A percentile compares a stretch with the other conserved stretches of the same genome.
These are phyloP conservation scores for Theocolax elegans DNA, from an alignment of 1,140 invertebrate genomes.

Conservation along the genomic window DNA sequence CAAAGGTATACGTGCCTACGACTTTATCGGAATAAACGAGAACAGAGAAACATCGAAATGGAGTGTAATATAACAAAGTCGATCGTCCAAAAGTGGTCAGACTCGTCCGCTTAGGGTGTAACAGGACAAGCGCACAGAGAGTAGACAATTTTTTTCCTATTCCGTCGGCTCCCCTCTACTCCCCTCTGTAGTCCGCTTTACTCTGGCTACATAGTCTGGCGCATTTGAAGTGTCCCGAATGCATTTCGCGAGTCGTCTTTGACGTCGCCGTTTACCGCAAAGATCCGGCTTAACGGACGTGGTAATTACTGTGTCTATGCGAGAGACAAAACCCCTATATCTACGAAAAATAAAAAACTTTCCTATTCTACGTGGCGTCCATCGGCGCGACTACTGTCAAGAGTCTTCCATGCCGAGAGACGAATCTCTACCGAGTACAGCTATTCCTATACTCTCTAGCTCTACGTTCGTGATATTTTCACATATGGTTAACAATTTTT, in stretches of 20 bases:
- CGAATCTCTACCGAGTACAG: too few species aligned
- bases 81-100: slow-evolving; percentile 9
- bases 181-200: neutral
- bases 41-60: slow-evolving; percentile 6
- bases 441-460: too few species aligned
- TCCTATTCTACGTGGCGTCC: neutral
- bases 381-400: slow-evolving; percentile 10
- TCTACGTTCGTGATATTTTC: too few species aligned
- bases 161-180: neutral
- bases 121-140: neutral
- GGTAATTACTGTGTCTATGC: slow-evolving; percentile 52
- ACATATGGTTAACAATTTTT: too few species aligned
- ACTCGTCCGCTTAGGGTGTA: slow-evolving; percentile 3
- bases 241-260: slow-evolving; percentile 27
- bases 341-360: slow-evolving; percentile 3
- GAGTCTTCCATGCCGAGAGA: neutral
- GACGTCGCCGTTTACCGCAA: slow-evolving; percentile 46
- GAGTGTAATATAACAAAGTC: slow-evolving; percentile 12
- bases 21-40: slow-evolving; percentile 2
- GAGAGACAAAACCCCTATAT: neutral
- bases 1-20: neutral
- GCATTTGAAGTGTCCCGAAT: slow-evolving; percentile 16
- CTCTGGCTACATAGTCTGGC: neutral
- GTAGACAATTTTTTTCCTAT: slow-evolving; percentile 22
- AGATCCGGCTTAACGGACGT: slow-evolving; percentile 55